Evolutionary conservation across 2,113 vertebrate species (phyloP).

Genomic region (Oryzias woworae): DNA sequence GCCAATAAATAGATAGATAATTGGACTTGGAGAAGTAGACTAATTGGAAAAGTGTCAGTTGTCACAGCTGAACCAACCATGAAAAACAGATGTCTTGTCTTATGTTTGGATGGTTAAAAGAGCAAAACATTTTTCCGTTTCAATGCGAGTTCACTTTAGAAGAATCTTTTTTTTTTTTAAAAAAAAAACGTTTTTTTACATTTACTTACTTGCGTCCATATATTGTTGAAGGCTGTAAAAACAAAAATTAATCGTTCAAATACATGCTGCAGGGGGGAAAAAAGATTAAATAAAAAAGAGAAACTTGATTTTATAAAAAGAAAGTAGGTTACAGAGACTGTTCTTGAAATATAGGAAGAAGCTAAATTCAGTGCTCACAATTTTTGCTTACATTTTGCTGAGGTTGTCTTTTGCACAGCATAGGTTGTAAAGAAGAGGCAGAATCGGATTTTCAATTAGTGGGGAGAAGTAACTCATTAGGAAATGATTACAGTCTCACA

Average conservation of each 20-base stretch:
- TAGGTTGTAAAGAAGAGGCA: constrained; percentile 39
- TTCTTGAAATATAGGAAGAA: not conserved
- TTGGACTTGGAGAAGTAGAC: too few species aligned
- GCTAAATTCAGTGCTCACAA: constrained; percentile 38
- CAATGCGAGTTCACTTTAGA: too few species aligned
- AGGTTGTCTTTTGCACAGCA: constrained; percentile 30
- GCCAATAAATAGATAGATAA: too few species aligned
- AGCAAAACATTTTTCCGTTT: too few species aligned
- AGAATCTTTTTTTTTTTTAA: not conserved
- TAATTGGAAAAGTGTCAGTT: too few species aligned
- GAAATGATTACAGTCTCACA: constrained; percentile 58
- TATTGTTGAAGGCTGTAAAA: not conserved
- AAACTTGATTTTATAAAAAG: not conserved
- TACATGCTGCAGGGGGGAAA: not conserved
- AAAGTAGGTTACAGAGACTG: not conserved
- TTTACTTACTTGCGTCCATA: too few species aligned
- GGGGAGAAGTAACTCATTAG: constrained; percentile 56
- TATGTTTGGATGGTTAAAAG: too few species aligned
- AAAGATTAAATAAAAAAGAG: not conserved
- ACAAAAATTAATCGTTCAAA: not conserved
- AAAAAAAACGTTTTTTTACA: not conserved
- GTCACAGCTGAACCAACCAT: too few species aligned
- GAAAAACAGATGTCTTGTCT: too few species aligned
- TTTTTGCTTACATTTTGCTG: constrained; percentile 45
- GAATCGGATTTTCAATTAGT: constrained; percentile 54